Percentiles rank a stretch among this genome's conserved stretches.
Conservation (phyloP, 2,797 vertebrate genomes). For the Heterohyrax brucei region DNA sequence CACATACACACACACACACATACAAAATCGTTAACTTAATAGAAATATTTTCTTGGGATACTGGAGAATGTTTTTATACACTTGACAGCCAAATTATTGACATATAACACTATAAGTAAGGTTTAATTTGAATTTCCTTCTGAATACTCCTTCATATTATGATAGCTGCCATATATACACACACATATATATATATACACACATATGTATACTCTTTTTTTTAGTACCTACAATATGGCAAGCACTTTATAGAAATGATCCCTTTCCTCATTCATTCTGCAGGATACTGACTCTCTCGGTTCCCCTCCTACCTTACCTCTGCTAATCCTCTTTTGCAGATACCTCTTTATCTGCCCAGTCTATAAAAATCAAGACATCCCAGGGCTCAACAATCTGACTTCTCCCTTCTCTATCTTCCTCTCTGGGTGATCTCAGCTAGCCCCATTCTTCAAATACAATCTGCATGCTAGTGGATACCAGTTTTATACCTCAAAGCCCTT, state of each 20-base stretch:
- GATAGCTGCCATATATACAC: too few relatives aligned
- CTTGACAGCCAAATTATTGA: background rate
- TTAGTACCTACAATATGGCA: too few relatives aligned
- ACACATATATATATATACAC: too few relatives aligned
- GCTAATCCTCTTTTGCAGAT: background rate
- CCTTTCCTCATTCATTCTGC: background rate
- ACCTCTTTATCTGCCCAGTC: background rate
- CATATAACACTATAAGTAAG: background rate
- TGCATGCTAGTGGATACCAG: background rate
- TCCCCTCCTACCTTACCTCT: background rate
- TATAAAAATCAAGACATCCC: background rate
- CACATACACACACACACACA: background rate
- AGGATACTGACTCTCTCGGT: background rate
- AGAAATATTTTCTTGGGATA: conserved; percentile 12
- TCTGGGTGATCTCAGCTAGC: background rate
- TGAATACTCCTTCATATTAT: background rate
- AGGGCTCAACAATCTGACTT: background rate
- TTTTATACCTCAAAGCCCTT: background rate
- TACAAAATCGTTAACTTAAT: background rate
- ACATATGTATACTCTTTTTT: too few relatives aligned
- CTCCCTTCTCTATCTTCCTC: background rate
- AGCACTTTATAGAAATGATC: too few relatives aligned
- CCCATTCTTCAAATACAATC: background rate
- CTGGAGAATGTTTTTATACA: background rate
- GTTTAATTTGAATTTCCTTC: conserved; percentile 10